These are phyloP conservation scores for Myotis planiceps DNA, from an alignment of 2,797 vertebrate genomes.

Conservation along the genomic window DNA sequence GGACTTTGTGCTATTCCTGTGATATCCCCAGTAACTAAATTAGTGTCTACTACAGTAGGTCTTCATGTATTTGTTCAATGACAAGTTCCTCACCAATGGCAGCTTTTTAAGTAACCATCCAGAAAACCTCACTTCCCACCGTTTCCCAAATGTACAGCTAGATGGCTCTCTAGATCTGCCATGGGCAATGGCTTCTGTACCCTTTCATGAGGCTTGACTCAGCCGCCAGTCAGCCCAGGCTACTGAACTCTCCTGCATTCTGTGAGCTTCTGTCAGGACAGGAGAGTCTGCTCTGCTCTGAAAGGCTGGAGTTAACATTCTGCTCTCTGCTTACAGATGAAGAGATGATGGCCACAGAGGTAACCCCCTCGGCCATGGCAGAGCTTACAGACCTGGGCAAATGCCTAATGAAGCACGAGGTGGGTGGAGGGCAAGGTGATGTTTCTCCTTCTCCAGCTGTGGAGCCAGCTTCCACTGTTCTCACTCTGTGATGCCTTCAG, in stretches of 20 bases:
- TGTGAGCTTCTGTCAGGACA: neutral
- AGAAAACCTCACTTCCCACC: neutral
- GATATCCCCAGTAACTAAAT: neutral
- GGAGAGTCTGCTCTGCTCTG: neutral
- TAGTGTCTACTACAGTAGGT: neutral
- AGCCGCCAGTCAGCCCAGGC: neutral
- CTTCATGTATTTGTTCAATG: neutral
- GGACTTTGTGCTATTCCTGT: neutral
- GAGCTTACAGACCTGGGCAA: conserved; percentile 97
- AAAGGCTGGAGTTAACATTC: neutral
- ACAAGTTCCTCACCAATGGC: neutral
- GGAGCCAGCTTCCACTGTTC: neutral
- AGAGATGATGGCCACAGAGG: conserved; percentile 93
- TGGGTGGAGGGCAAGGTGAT: conserved; percentile 67
- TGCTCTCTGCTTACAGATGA: conserved; percentile 85
- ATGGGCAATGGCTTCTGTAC: neutral
- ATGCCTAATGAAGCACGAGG: conserved; percentile 95
- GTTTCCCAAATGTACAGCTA: neutral
- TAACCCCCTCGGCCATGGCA: conserved; percentile 87
- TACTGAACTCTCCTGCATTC: neutral
- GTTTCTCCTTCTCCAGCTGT: neutral
- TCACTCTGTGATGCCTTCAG: neutral
- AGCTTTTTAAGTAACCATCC: neutral
- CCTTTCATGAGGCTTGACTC: neutral
- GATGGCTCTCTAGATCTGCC: neutral